Evolutionary conservation across 1,140 invertebrate genomes (phyloP).

Genomic region (Dolichoris vasculosae): DNA sequence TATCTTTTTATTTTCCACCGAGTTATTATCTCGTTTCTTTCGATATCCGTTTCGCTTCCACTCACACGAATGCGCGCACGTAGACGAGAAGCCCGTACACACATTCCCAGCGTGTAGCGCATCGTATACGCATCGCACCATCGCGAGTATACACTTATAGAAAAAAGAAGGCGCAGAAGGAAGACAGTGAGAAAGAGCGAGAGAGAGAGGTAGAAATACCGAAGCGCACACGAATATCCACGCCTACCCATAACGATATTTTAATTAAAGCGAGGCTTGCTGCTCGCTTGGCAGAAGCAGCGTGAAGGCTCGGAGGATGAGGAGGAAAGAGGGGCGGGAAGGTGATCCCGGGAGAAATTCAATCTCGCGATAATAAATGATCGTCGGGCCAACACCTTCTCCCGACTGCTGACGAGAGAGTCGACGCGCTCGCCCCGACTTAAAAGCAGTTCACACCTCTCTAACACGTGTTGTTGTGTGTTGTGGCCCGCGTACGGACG

Average conservation of each 20-base stretch:
- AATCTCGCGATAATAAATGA: constrained; percentile 76
- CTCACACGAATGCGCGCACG: not conserved
- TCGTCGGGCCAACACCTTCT: constrained; percentile 72
- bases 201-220: constrained; percentile 59
- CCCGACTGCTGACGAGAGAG: constrained; percentile 58
- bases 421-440: constrained; percentile 61
- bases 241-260: constrained; percentile 76
- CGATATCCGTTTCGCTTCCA: constrained; percentile 37
- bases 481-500: not conserved
- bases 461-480: constrained; percentile 19
- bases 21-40: constrained; percentile 51
- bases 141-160: not conserved
- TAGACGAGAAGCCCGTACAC: not conserved
- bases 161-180: constrained; percentile 47
- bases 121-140: too few relatives aligned
- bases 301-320: constrained; percentile 31
- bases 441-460: constrained; percentile 73
- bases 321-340: not conserved
- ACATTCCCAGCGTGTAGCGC: not conserved
- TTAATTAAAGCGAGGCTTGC: constrained; percentile 70
- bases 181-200: constrained; percentile 44
- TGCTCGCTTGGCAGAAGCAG: constrained; percentile 36
- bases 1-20: constrained; percentile 28
- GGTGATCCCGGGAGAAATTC: constrained; percentile 72
- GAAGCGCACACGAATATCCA: constrained; percentile 58